phyloP scores from a whole-genome alignment of 2,888 invertebrate genomes.

The Metalampra italica region DNA sequence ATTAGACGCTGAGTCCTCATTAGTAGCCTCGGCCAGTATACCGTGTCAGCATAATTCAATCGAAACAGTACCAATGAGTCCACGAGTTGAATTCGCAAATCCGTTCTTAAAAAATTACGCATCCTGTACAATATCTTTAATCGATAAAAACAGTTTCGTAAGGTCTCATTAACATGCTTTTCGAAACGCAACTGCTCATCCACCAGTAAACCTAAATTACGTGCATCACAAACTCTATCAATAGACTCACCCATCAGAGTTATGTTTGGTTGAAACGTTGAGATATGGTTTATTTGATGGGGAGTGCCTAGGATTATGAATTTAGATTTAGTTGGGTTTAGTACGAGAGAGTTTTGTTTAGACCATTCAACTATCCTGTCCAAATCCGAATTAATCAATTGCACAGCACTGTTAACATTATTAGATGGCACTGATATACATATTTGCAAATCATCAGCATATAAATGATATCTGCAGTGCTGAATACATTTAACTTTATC shows the following conservation, averaged over 20 bases:
- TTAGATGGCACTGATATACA: constrained; percentile 4
- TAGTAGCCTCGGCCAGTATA: constrained; percentile 6
- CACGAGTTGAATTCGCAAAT: constrained; percentile 4
- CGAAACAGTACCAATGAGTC: constrained; percentile 10
- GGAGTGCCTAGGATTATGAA: too few relatives aligned
- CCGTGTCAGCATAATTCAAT: constrained; percentile 6
- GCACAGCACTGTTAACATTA: not conserved
- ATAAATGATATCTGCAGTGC: constrained; percentile 10
- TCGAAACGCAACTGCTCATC: constrained; percentile 8
- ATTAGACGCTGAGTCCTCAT: not conserved
- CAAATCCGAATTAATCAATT: constrained; percentile 4
- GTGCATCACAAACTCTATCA: constrained; percentile 7
- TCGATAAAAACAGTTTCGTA: constrained; percentile 11
- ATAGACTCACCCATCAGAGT: not conserved
- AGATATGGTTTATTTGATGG: constrained; percentile 6
- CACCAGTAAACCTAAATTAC: constrained; percentile 10
- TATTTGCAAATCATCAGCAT: constrained; percentile 12
- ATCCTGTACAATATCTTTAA: constrained; percentile 11
- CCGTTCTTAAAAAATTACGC: constrained; percentile 1
- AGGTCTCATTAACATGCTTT: constrained; percentile 1
- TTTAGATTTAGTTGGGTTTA: too few relatives aligned
- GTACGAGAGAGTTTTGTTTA: too few relatives aligned
- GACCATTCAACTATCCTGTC: constrained; percentile 4
- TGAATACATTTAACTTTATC: constrained; percentile 4
- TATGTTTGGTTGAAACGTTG: constrained; percentile 6